Conservation (phyloP, 2,888 invertebrate genomes). For the Dione vanillae region DNA sequence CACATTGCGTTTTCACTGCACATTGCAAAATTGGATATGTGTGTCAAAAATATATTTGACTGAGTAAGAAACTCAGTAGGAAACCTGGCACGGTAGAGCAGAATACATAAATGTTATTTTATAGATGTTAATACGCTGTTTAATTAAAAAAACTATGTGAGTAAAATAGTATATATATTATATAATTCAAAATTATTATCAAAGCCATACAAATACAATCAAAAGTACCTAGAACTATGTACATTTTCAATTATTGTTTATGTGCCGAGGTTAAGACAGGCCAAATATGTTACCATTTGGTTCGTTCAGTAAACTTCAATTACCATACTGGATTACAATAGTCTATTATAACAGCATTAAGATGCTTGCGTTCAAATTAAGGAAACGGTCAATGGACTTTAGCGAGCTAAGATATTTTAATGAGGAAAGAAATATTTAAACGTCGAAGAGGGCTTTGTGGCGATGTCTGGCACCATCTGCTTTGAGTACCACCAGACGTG, state of each 20-base stretch:
- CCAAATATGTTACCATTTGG: constrained; percentile 20
- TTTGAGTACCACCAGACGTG: too few species aligned
- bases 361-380: background rate
- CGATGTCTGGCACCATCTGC: too few species aligned
- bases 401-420: background rate
- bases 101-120: too few species aligned
- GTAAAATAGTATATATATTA: background rate
- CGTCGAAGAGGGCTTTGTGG: too few species aligned
- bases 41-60: too few species aligned
- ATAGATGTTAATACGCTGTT: too few species aligned
- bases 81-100: too few species aligned
- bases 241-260: background rate
- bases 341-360: constrained; percentile 21
- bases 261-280: constrained; percentile 5
- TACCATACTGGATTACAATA: constrained; percentile 23
- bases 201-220: background rate
- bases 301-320: constrained; percentile 24
- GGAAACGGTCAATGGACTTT: constrained; percentile 12
- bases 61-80: too few species aligned
- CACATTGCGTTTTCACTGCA: too few species aligned
- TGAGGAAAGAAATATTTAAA: background rate
- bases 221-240: background rate
- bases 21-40: too few species aligned
- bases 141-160: too few species aligned
- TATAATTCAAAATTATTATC: background rate